Conservation (phyloP, 2,888 invertebrate species). For the Epinotia bilunana region DNA sequence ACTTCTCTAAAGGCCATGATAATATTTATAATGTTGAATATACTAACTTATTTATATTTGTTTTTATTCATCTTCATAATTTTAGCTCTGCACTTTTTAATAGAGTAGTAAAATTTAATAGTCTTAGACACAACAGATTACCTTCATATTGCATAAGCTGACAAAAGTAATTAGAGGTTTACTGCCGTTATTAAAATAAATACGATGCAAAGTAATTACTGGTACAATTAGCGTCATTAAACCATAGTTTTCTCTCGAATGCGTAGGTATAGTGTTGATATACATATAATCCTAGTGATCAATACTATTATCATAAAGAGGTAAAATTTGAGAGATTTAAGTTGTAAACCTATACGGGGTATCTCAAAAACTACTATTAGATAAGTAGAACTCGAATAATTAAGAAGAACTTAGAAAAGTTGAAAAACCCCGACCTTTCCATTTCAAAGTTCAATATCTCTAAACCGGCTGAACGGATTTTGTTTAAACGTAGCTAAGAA, state of each 20-base stretch:
- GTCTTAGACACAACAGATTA: neutral
- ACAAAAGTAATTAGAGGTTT: neutral
- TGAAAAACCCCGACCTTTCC: too few species aligned
- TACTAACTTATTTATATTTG: neutral
- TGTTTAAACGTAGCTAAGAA: too few species aligned
- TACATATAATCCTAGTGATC: too few species aligned
- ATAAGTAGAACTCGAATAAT: too few species aligned
- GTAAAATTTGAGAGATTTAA: too few species aligned
- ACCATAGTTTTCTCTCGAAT: neutral
- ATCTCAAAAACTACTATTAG: too few species aligned
- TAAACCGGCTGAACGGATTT: too few species aligned
- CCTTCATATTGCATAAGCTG: neutral
- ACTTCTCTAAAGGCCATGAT: slow-evolving; percentile 23
- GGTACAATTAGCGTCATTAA: neutral
- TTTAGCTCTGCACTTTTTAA: neutral
- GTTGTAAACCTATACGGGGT: too few species aligned
- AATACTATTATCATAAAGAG: too few species aligned
- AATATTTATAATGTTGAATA: neutral
- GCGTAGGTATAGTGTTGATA: neutral
- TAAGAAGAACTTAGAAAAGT: too few species aligned
- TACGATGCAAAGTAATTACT: neutral
- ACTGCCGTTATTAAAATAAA: neutral
- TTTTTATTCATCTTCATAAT: neutral
- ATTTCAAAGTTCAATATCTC: too few species aligned
- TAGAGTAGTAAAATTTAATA: neutral